Conservation (phyloP, 35 echinoderm and acorn worm species). For the Patiria miniata region DNA sequence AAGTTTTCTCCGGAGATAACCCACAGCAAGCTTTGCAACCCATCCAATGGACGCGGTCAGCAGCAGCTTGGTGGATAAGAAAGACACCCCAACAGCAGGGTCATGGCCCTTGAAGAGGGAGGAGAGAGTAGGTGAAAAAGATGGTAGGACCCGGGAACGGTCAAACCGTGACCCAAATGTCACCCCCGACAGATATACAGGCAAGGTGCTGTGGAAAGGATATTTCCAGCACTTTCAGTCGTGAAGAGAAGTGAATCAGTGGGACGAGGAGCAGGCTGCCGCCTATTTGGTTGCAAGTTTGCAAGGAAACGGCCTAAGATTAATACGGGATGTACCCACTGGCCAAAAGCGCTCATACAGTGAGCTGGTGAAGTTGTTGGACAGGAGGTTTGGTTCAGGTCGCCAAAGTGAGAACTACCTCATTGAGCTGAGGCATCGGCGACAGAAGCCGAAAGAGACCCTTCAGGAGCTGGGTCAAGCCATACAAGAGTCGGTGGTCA, state of each 20-base stretch:
- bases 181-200: conserved; percentile 27
- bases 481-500: conserved; percentile 23
- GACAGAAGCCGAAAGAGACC: neutral
- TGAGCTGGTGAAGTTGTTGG: neutral
- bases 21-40: neutral
- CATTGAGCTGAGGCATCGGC: neutral
- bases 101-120: neutral
- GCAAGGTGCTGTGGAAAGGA: neutral
- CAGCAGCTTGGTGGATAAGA: neutral
- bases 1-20: neutral
- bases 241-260: neutral
- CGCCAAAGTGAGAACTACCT: conserved; percentile 27
- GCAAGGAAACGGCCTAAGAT: neutral
- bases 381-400: conserved; percentile 28
- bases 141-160: neutral
- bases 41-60: neutral
- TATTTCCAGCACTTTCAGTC: conserved; percentile 16
- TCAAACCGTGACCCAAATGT: neutral
- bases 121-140: neutral
- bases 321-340: neutral
- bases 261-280: conserved; percentile 10
- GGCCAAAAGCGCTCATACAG: neutral
- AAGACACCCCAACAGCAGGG: neutral
- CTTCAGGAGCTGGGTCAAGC: conserved; percentile 46
- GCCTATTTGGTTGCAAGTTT: conserved; percentile 9